These are phyloP conservation scores for Acanthurus tractus DNA, from an alignment of 2,797 vertebrate species.

Conservation along the genomic window DNA sequence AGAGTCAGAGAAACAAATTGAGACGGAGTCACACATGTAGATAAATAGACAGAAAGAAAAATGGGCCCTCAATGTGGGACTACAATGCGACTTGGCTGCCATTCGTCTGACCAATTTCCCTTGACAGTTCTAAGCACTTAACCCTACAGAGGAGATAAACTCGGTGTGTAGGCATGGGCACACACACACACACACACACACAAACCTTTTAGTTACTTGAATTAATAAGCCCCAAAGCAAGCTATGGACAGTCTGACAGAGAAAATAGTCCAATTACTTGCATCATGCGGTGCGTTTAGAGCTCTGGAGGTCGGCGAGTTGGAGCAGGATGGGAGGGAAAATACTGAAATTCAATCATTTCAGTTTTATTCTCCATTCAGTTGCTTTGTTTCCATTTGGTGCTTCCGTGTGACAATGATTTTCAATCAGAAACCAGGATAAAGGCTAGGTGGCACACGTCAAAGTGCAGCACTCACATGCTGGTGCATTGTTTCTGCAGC, in stretches of 20 bases:
- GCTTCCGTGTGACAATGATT: slow-evolving; percentile 46
- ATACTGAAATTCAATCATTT: slow-evolving; percentile 71
- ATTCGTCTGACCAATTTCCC: slow-evolving; percentile 78
- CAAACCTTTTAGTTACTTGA: slow-evolving; percentile 75
- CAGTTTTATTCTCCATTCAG: slow-evolving; percentile 61
- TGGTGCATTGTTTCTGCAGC: neutral
- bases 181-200: slow-evolving; percentile 5
- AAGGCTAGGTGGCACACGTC: slow-evolving; percentile 9
- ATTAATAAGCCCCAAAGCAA: slow-evolving; percentile 70
- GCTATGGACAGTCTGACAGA: slow-evolving; percentile 52
- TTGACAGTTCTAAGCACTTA: slow-evolving; percentile 71
- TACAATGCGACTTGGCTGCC: slow-evolving; percentile 33
- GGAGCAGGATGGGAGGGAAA: slow-evolving; percentile 53
- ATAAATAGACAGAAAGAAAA: slow-evolving; percentile 14
- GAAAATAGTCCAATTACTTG: slow-evolving; percentile 76
- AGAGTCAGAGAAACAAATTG: slow-evolving; percentile 22
- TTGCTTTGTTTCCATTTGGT: slow-evolving; percentile 62
- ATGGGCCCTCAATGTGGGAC: slow-evolving; percentile 1
- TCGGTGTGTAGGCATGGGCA: neutral
- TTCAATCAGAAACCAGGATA: slow-evolving; percentile 57
- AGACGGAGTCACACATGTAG: slow-evolving; percentile 7
- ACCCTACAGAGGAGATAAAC: slow-evolving; percentile 80
- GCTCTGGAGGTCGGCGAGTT: slow-evolving; percentile 48
- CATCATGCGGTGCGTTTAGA: slow-evolving; percentile 54
- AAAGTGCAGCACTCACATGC: slow-evolving; percentile 29